Percentiles rank a stretch among this genome's conserved stretches.
Conservation (phyloP, 2,113 vertebrate species). For the Tragelaphus strepsiceros region DNA sequence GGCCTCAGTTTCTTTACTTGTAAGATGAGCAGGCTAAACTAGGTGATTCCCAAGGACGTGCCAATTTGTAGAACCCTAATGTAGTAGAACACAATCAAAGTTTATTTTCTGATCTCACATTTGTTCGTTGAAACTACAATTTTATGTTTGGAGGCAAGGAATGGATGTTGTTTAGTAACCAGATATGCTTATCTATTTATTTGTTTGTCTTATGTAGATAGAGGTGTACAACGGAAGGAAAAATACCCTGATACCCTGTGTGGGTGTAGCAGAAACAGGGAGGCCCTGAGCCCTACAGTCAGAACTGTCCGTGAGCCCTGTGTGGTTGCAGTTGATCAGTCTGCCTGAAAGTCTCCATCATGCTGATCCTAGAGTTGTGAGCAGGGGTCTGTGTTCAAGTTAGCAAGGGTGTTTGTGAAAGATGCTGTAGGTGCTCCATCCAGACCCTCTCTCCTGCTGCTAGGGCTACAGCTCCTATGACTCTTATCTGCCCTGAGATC, state of each 20-base stretch:
- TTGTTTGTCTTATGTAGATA: background rate
- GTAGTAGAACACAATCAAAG: background rate
- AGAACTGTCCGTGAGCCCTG: background rate
- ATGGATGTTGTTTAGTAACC: background rate
- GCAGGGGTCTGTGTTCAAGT: rapidly evolving
- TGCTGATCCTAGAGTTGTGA: background rate
- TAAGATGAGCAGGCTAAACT: background rate
- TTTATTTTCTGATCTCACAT: background rate
- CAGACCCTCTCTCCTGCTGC: background rate
- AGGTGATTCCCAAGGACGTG: background rate
- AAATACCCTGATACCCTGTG: background rate
- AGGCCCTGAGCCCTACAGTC: background rate
- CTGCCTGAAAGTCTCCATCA: background rate
- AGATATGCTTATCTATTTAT: background rate
- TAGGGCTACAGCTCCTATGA: background rate
- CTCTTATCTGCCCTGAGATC: background rate
- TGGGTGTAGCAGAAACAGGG: background rate
- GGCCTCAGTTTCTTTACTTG: conserved; percentile 1
- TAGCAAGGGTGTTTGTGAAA: background rate
- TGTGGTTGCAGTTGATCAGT: rapidly evolving
- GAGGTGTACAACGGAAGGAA: background rate
- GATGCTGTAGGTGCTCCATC: background rate
- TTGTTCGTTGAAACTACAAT: background rate
- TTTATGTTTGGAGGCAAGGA: background rate
- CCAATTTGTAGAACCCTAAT: background rate